These are phyloP conservation scores for Homalodisca vitripennis DNA, from an alignment of 1,140 invertebrate genomes.

Conservation along the genomic window DNA sequence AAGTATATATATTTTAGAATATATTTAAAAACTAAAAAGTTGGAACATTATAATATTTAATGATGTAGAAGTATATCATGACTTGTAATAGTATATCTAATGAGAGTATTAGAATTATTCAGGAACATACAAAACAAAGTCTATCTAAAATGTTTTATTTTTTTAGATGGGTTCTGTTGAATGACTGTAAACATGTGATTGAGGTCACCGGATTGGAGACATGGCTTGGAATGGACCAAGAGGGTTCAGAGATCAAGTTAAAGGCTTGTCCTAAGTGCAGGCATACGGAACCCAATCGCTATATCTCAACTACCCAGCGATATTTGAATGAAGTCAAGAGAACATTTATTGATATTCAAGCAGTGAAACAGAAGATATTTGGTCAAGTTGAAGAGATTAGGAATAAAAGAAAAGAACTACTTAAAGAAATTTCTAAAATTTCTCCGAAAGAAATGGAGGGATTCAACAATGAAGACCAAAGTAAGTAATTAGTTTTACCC, in stretches of 20 bases:
- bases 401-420: not conserved
- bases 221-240: conserved; percentile 48
- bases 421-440: not conserved
- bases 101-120: no score
- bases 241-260: conserved; percentile 52
- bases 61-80: no score
- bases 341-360: conserved; percentile 54
- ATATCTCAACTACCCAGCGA: conserved; percentile 57
- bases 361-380: conserved; percentile 54
- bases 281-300: conserved; percentile 44
- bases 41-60: no score
- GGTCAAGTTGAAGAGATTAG: conserved; percentile 41
- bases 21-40: no score
- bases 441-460: not conserved
- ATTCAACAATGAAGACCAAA: no score
- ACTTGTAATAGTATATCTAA: no score
- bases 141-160: no score
- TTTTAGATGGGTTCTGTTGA: conserved; percentile 57
- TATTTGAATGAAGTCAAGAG: conserved; percentile 60
- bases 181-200: conserved; percentile 64
- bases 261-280: conserved; percentile 64
- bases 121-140: no score
- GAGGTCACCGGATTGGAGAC: conserved; percentile 57
- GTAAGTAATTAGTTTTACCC: no score
- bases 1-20: no score